Conservation (phyloP, 2,888 invertebrate genomes). For the Nomada goodeniana region DNA sequence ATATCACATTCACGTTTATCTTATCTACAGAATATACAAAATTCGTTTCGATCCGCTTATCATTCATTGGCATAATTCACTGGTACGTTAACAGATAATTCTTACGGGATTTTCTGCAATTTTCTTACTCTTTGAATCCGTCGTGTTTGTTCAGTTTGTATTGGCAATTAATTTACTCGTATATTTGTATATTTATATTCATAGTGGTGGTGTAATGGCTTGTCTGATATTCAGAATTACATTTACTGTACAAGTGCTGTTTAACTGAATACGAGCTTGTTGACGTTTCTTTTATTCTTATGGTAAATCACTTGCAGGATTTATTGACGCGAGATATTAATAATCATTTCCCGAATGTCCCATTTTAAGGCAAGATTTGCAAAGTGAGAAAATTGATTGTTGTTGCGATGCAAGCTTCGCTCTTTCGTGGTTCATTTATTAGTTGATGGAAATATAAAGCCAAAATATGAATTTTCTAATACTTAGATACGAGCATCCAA, state of each 20-base stretch:
- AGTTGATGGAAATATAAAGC: no score
- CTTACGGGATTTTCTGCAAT: constrained; percentile 19
- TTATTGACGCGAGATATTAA: background rate
- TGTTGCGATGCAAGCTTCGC: no score
- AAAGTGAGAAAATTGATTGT: background rate
- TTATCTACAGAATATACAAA: constrained; percentile 83
- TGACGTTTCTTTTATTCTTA: constrained; percentile 28
- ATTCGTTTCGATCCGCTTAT: constrained; percentile 46
- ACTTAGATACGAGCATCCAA: no score
- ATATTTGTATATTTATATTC: constrained; percentile 34
- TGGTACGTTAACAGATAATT: constrained; percentile 44
- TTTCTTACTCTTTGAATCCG: background rate
- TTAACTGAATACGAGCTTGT: constrained; percentile 26
- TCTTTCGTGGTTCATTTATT: background rate
- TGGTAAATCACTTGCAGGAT: constrained; percentile 35
- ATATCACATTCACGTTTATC: constrained; percentile 83
- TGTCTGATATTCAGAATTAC: constrained; percentile 39
- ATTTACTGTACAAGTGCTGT: constrained; percentile 45
- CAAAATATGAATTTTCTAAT: no score
- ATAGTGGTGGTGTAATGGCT: constrained; percentile 28
- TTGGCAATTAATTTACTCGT: constrained; percentile 34
- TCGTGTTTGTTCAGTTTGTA: background rate
- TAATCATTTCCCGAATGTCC: background rate
- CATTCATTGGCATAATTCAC: constrained; percentile 41
- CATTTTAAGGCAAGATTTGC: constrained; percentile 34